A percentile compares a stretch with the other conserved stretches of the same genome.
Conservation (phyloP, 2,113 vertebrate genomes). For the Trogon surrucura region DNA sequence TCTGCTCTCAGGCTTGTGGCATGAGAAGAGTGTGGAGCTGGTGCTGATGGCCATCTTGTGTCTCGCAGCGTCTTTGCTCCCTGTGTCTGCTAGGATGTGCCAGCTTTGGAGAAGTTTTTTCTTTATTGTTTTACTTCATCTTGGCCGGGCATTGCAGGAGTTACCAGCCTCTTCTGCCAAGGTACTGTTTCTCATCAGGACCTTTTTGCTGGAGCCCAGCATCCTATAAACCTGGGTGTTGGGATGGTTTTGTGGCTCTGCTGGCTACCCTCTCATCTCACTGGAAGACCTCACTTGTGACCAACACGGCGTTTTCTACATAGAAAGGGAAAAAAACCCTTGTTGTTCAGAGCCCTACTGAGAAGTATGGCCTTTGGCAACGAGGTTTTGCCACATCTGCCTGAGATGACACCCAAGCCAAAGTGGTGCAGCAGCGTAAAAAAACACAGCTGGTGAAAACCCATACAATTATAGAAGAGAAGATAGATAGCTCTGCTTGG, state of each 20-base stretch:
- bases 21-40: neutral
- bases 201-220: neutral
- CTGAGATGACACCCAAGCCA: neutral
- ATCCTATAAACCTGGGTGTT: rapidly evolving
- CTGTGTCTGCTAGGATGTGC: neutral
- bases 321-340: neutral
- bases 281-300: neutral
- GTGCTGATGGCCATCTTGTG: neutral
- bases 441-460: neutral
- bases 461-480: neutral
- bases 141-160: neutral
- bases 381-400: neutral
- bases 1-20: neutral
- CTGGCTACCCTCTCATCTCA: neutral
- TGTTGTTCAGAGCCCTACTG: neutral
- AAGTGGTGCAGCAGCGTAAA: neutral
- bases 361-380: neutral
- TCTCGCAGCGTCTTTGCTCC: neutral
- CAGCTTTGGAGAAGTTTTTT: neutral
- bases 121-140: rapidly evolving
- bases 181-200: neutral
- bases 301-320: neutral
- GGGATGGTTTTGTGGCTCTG: neutral
- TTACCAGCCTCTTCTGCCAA: neutral
- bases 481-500: neutral